These are phyloP conservation scores for Nesospiza acunhae DNA, from an alignment of 2,113 vertebrate genomes.

Conservation along the genomic window DNA sequence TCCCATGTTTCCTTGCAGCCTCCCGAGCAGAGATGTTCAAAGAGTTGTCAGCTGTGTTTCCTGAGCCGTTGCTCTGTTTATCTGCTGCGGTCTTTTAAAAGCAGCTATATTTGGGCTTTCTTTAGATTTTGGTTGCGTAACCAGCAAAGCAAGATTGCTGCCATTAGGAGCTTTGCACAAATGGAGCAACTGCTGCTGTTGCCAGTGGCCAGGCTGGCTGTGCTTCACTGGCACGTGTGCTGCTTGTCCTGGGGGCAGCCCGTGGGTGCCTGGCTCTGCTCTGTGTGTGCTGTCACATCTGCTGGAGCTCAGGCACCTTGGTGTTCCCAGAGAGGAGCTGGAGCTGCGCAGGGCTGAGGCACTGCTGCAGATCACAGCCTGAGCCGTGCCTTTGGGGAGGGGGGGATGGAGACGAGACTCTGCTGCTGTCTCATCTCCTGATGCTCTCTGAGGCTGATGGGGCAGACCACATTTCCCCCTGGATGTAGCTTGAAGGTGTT, in stretches of 20 bases:
- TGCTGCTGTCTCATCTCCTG: background rate
- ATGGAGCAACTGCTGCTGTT: background rate
- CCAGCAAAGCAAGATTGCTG: background rate
- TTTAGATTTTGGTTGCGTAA: slow-evolving; percentile 24
- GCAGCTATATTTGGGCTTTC: slow-evolving; percentile 42
- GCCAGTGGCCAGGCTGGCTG: background rate
- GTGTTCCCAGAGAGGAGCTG: background rate
- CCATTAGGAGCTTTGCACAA: slow-evolving; percentile 10
- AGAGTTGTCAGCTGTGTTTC: slow-evolving; percentile 31
- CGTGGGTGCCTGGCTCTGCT: background rate
- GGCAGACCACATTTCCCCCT: background rate
- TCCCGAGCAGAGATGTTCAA: slow-evolving; percentile 20
- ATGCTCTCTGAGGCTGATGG: background rate
- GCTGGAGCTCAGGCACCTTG: background rate
- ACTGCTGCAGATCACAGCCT: accelerated
- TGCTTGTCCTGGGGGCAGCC: background rate
- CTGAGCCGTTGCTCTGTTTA: background rate
- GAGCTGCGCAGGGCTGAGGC: background rate
- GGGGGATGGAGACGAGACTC: background rate
- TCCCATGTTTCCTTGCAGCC: background rate
- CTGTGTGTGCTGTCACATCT: background rate
- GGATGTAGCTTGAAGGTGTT: background rate
- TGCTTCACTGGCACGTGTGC: background rate
- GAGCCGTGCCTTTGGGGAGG: accelerated
- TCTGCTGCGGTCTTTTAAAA: background rate